A percentile compares a stretch with the other conserved stretches of the same genome.
Evolutionary conservation across 2,888 invertebrate genomes (phyloP).

Genomic region (Odontomyia ornata): DNA sequence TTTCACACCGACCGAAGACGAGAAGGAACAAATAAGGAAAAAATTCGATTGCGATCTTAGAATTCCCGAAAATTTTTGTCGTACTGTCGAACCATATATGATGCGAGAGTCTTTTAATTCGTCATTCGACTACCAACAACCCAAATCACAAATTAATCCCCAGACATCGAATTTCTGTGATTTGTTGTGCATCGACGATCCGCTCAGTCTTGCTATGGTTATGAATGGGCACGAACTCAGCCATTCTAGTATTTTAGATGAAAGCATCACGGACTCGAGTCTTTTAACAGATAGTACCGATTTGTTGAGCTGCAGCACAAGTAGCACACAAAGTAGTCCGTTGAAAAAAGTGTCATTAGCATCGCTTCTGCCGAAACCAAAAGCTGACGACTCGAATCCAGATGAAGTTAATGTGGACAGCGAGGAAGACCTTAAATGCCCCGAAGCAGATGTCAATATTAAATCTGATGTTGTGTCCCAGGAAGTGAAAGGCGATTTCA

Average conservation of each 20-base stretch:
- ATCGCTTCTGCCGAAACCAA: conserved; percentile 46
- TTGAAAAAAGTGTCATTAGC: conserved; percentile 36
- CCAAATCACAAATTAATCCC: conserved; percentile 70
- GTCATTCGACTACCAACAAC: conserved; percentile 62
- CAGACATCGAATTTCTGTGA: conserved; percentile 77
- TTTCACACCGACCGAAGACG: conserved; percentile 73
- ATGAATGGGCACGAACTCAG: conserved; percentile 64
- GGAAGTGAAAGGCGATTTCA: neutral
- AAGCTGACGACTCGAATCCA: conserved; percentile 33
- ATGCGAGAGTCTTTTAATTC: conserved; percentile 58
- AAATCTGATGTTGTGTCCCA: neutral
- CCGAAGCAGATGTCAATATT: neutral
- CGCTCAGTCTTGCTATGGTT: conserved; percentile 72
- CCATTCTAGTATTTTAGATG: conserved; percentile 54
- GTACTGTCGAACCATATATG: conserved; percentile 74
- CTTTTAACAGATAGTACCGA: conserved; percentile 30
- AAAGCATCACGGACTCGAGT: conserved; percentile 49
- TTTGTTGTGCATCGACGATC: conserved; percentile 81
- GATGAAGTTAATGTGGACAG: conserved; percentile 33
- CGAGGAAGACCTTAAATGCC: conserved; percentile 8
- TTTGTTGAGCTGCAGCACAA: conserved; percentile 43
- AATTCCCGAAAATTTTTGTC: conserved; percentile 82
- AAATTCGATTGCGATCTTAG: conserved; percentile 74
- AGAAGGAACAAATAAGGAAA: conserved; percentile 71
- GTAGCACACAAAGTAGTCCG: conserved; percentile 33